phyloP scores from a whole-genome alignment of 1,140 invertebrate genomes.

The Bombus difficillimus region DNA sequence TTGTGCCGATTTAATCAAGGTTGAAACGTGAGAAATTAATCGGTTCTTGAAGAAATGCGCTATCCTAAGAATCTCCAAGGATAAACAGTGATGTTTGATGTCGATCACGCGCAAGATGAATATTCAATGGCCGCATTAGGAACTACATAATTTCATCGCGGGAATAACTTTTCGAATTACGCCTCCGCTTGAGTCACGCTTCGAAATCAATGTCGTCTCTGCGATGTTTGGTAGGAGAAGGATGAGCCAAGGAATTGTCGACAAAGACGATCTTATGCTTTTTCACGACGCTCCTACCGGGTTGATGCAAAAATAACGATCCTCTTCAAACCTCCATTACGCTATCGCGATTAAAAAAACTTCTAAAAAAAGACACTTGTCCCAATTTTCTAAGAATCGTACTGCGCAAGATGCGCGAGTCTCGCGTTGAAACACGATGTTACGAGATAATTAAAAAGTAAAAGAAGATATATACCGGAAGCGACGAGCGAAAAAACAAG shows the following conservation, averaged over 20 bases:
- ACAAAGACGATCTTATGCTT: background rate
- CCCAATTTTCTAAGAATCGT: conserved; percentile 6
- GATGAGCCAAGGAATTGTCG: background rate
- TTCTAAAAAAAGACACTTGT: conserved; percentile 15
- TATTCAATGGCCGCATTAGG: background rate
- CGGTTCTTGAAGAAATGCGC: background rate
- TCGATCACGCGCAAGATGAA: background rate
- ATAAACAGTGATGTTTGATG: background rate
- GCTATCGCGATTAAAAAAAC: background rate
- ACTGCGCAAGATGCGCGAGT: background rate
- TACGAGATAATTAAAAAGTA: background rate
- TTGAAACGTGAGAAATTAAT: background rate
- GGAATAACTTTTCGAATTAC: background rate
- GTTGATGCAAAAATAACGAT: conserved; percentile 14
- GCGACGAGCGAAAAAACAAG: background rate
- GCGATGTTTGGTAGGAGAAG: background rate
- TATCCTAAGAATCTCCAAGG: background rate
- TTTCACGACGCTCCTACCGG: background rate
- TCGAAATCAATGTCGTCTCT: background rate
- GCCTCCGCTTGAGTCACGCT: conserved; percentile 17
- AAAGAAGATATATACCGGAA: background rate
- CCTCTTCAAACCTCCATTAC: background rate
- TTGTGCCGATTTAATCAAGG: background rate
- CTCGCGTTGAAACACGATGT: too few species aligned
- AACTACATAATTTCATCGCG: background rate